These are phyloP conservation scores for Aromia moschata DNA, from an alignment of 2,888 invertebrate species.

Conservation along the genomic window DNA sequence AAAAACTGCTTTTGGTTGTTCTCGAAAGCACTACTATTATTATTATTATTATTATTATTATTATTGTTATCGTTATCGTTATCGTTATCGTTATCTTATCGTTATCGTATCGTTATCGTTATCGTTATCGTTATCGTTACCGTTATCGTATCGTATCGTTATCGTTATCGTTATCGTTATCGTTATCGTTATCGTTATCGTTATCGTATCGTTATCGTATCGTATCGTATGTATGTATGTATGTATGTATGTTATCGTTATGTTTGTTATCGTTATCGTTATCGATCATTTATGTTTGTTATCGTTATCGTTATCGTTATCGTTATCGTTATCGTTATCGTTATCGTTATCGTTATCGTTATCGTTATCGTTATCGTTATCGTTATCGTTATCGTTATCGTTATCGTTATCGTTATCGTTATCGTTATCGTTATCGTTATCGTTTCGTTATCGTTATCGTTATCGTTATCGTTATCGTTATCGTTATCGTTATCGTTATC, in stretches of 20 bases:
- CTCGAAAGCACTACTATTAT: too few species aligned
- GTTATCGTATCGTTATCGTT: too few species aligned
- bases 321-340: constrained; percentile 11
- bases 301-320: constrained; percentile 9
- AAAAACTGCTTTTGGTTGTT: too few species aligned
- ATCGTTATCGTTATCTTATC: too few species aligned
- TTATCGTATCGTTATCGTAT: neutral
- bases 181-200: neutral
- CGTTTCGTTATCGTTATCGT: neutral
- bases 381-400: constrained; percentile 11
- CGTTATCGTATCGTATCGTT: neutral
- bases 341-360: constrained; percentile 11
- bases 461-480: neutral
- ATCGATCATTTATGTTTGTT: neutral
- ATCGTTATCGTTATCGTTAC: neutral
- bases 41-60: too few species aligned
- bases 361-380: constrained; percentile 12
- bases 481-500: neutral
- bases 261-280: constrained; percentile 9
- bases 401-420: constrained; percentile 12
- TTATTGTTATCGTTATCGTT: too few species aligned
- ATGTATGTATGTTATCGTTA: neutral
- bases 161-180: neutral
- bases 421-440: constrained; percentile 12
- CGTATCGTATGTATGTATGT: too few species aligned